Evolutionary conservation across 2,797 vertebrate species (phyloP).

Genomic region (Hydrophis major): DNA sequence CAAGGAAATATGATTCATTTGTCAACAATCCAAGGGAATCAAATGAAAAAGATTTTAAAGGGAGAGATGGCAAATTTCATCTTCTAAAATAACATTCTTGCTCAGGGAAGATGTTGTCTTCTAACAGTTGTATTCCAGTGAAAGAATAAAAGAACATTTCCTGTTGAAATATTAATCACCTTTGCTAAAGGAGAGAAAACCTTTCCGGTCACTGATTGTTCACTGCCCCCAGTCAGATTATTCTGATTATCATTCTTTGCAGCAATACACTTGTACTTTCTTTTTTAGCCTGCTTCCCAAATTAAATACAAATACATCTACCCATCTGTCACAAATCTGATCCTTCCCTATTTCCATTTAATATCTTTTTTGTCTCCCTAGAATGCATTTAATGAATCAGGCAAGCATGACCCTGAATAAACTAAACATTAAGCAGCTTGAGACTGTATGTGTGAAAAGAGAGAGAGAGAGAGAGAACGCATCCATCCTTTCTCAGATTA

Average conservation of each 20-base stretch:
- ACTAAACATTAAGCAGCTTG: slow-evolving; percentile 51
- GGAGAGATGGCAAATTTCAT: background rate
- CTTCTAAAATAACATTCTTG: background rate
- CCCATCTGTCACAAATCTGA: slow-evolving; percentile 57
- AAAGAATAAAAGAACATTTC: background rate
- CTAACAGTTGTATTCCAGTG: background rate
- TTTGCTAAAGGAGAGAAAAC: background rate
- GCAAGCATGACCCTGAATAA: slow-evolving; percentile 61
- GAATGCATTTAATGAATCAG: slow-evolving; percentile 53
- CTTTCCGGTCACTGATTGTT: background rate
- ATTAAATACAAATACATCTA: slow-evolving; percentile 56
- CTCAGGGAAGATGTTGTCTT: background rate
- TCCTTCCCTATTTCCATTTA: slow-evolving; percentile 42
- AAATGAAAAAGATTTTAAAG: background rate
- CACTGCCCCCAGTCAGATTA: background rate
- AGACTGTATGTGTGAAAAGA: slow-evolving; percentile 62
- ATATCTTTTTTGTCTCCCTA: slow-evolving; percentile 20
- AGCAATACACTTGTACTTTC: slow-evolving; percentile 18
- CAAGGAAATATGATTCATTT: background rate
- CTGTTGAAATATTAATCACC: background rate
- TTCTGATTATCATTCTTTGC: slow-evolving; percentile 15
- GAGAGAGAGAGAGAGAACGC: background rate
- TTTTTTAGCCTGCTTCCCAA: slow-evolving; percentile 44
- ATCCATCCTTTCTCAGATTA: slow-evolving; percentile 58
- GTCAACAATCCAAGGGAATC: background rate